phyloP scores from a whole-genome alignment of 2,888 invertebrate genomes.

The Standfussiana lucernea region DNA sequence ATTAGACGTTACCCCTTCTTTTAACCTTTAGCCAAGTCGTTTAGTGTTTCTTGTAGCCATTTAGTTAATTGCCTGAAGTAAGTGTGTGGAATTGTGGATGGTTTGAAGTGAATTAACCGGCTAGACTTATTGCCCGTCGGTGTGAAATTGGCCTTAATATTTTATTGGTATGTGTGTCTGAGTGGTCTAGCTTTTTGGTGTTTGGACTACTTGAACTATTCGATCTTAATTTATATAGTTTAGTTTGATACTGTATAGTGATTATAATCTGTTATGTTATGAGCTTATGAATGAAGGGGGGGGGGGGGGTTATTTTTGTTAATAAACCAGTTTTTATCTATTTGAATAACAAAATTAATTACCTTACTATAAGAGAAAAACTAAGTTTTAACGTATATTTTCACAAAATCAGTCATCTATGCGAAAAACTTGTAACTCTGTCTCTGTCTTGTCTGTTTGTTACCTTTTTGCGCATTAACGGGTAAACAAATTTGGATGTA shows the following conservation, averaged over 20 bases:
- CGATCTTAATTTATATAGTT: not conserved
- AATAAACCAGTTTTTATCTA: no score
- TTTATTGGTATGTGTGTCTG: slow-evolving; percentile 8
- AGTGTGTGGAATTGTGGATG: slow-evolving; percentile 19
- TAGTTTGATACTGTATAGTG: not conserved
- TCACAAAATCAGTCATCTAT: no score
- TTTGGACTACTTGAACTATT: not conserved
- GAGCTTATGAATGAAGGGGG: not conserved
- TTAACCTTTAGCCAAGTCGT: slow-evolving; percentile 2
- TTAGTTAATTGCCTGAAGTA: slow-evolving; percentile 48
- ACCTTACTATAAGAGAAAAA: not conserved
- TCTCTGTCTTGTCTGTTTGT: not conserved
- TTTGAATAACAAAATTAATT: not conserved
- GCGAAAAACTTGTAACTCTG: no score
- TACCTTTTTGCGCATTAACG: not conserved
- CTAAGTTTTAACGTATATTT: no score
- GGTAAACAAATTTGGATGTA: not conserved
- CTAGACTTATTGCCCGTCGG: slow-evolving; percentile 22
- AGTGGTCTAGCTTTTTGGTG: not conserved
- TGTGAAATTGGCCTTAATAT: slow-evolving; percentile 44
- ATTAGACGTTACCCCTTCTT: slow-evolving; percentile 5
- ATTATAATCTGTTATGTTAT: no score
- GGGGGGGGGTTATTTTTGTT: not conserved
- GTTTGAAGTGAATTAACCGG: slow-evolving; percentile 24
- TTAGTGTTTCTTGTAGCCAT: slow-evolving; percentile 45